Conservation (phyloP, 1,140 invertebrate species). For the Melanaphis sacchari region DNA sequence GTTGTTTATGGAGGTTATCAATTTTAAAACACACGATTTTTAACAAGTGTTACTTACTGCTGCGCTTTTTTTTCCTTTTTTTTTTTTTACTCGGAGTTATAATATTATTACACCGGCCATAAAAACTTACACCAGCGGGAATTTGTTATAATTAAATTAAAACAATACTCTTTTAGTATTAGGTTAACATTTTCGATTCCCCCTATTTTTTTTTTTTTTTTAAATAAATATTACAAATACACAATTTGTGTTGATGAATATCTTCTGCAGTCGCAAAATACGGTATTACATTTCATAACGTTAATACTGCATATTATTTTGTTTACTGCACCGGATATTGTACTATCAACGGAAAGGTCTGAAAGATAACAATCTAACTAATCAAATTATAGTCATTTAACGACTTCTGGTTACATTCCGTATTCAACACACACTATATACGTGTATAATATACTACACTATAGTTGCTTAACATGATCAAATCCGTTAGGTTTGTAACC, state of each 20-base stretch:
- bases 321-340: neutral
- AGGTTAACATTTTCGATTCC: neutral
- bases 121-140: neutral
- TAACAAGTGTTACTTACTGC: constrained; percentile 40
- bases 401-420: neutral
- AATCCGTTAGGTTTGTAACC: neutral
- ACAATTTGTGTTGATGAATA: neutral
- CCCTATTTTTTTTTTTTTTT: neutral
- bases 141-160: constrained; percentile 16
- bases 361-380: constrained; percentile 10
- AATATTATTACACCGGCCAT: neutral
- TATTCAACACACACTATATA: neutral
- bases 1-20: constrained; percentile 39
- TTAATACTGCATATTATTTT: neutral
- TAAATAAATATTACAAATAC: neutral
- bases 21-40: constrained; percentile 36
- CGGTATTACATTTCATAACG: neutral
- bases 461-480: constrained; percentile 7
- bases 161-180: neutral
- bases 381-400: constrained; percentile 18
- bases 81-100: neutral
- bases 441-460: too few species aligned
- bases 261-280: neutral
- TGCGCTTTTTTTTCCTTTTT: neutral
- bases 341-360: neutral